Evolutionary conservation across 2,888 invertebrate species (phyloP).

Genomic region (Carpatolechia fugitivella): DNA sequence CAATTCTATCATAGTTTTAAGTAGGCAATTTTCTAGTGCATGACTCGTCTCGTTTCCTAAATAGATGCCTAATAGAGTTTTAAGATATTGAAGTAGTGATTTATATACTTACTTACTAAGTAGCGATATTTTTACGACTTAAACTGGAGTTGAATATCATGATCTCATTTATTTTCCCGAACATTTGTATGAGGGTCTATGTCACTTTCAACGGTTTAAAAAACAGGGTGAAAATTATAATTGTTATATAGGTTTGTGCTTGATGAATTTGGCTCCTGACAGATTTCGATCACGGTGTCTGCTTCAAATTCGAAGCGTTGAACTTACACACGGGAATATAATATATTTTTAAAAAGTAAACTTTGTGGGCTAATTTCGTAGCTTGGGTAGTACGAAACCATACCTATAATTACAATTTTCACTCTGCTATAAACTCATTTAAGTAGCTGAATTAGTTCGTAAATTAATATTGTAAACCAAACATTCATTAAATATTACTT

Average conservation of each 20-base stretch:
- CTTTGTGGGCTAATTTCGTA: too few relatives aligned
- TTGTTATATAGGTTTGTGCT: not conserved
- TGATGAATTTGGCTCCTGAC: too few relatives aligned
- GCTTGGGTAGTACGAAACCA: not conserved
- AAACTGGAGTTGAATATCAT: constrained; percentile 15
- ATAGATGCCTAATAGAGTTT: constrained; percentile 20
- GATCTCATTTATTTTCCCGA: constrained; percentile 23
- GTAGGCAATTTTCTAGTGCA: constrained; percentile 18
- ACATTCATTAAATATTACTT: not conserved
- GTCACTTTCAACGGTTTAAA: not conserved
- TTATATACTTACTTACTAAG: constrained; percentile 8
- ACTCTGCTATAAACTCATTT: not conserved
- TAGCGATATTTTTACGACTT: constrained; percentile 10
- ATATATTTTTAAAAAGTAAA: too few relatives aligned
- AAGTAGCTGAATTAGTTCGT: not conserved
- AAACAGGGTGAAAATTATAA: constrained; percentile 2
- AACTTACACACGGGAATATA: too few relatives aligned
- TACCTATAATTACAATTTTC: not conserved
- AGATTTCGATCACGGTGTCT: too few relatives aligned
- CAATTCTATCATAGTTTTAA: constrained; percentile 6
- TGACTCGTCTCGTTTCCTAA: constrained; percentile 14
- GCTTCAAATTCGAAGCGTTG: too few relatives aligned
- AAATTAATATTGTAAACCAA: not conserved
- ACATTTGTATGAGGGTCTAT: too few relatives aligned
- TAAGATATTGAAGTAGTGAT: constrained; percentile 17